Conservation (phyloP, 37 sponge, comb jelly and placozoan genomes). For the Haliclona indistincta region DNA sequence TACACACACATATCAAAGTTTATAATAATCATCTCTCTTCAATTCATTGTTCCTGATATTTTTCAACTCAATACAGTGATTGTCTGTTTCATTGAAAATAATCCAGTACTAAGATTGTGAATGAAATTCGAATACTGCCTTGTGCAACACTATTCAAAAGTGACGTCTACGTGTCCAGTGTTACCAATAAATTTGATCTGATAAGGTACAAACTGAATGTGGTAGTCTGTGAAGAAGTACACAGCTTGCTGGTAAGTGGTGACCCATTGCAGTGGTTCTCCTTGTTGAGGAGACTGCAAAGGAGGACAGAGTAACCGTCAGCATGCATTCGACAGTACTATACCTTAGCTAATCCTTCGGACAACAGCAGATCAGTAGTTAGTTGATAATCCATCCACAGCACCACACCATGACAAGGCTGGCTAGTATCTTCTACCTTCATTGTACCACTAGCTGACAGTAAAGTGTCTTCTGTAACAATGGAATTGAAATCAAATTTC, state of each 20-base stretch:
- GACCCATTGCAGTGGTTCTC: conserved; percentile 46
- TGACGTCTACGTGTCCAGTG: not conserved
- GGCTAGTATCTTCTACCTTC: not conserved
- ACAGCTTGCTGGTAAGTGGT: conserved; percentile 61
- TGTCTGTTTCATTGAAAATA: no score
- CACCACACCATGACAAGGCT: conserved; percentile 67
- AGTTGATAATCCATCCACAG: conserved; percentile 88
- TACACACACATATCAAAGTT: no score
- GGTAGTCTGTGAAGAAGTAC: conserved; percentile 35
- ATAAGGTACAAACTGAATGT: no score
- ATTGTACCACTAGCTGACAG: conserved; percentile 9
- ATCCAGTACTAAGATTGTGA: not conserved
- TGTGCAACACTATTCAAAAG: not conserved
- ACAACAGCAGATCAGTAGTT: no score
- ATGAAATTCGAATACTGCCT: not conserved
- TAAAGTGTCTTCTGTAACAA: conserved; percentile 15
- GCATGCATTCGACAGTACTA: no score
- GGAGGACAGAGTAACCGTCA: conserved; percentile 22
- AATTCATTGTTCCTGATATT: no score
- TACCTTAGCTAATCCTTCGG: no score
- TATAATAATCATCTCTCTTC: conserved; percentile 3
- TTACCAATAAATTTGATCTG: not conserved
- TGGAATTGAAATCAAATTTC: conserved; percentile 66
- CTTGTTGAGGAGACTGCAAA: not conserved
- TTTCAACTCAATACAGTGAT: no score